A percentile compares a stretch with the other conserved stretches of the same genome.
phyloP scores from a whole-genome alignment of 2,797 vertebrate species.

The Eurystomus glaucurus region DNA sequence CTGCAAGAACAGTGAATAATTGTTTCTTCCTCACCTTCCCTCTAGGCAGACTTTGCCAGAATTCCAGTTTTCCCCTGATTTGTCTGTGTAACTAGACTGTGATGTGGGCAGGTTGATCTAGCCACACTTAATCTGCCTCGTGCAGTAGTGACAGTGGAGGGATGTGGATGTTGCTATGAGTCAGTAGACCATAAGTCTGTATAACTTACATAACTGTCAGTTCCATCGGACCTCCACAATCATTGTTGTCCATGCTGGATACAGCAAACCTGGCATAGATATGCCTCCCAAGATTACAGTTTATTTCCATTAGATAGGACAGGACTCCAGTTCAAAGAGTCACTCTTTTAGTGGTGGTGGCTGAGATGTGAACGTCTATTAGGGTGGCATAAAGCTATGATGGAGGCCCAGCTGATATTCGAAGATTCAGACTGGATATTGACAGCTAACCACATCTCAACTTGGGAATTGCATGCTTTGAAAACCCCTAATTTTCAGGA shows the following conservation, averaged over 20 bases:
- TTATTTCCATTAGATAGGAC: not conserved
- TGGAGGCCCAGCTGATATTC: not conserved
- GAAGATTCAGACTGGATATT: not conserved
- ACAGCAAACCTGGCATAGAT: not conserved
- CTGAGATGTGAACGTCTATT: not conserved
- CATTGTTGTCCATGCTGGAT: not conserved
- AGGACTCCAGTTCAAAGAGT: not conserved
- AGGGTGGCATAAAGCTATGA: not conserved
- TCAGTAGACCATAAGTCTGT: not conserved
- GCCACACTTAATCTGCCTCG: not conserved
- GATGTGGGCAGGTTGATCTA: not conserved
- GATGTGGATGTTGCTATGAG: not conserved
- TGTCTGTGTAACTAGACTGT: not conserved
- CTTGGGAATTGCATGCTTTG: not conserved
- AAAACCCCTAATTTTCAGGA: constrained; percentile 51
- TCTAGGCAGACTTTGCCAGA: not conserved
- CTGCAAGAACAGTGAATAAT: constrained; percentile 9
- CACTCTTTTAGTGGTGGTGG: not conserved
- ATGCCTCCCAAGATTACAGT: not conserved
- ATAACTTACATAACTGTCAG: not conserved
- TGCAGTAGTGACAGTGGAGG: not conserved
- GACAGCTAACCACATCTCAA: not conserved
- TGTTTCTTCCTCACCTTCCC: not conserved
- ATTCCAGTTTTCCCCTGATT: not conserved
- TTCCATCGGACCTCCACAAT: not conserved